These are phyloP conservation scores for Xestia sexstrigata DNA, from an alignment of 2,888 invertebrate species.

Conservation along the genomic window DNA sequence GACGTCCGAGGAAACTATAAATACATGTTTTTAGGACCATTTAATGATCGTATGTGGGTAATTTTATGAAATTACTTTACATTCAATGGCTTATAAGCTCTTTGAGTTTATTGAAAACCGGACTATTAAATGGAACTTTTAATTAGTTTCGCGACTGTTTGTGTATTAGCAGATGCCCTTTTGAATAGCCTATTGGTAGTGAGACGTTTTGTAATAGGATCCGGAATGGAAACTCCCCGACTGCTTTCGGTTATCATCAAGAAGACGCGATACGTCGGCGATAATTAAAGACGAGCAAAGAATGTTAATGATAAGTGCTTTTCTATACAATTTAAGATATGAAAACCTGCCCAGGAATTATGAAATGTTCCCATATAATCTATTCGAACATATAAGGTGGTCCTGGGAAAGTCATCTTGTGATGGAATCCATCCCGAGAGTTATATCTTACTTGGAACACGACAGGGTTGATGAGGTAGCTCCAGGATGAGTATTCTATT, in stretches of 20 bases:
- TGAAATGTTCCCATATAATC: neutral
- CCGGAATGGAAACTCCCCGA: neutral
- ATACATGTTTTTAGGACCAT: conserved; percentile 37
- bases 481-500: conserved; percentile 6
- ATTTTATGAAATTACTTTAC: conserved; percentile 52
- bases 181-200: neutral
- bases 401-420: neutral
- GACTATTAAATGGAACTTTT: conserved; percentile 9
- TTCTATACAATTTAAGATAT: neutral
- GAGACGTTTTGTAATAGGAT: neutral
- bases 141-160: conserved; percentile 14
- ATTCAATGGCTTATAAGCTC: conserved; percentile 35
- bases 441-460: neutral
- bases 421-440: neutral
- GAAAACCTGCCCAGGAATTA: neutral
- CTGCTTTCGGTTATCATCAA: neutral
- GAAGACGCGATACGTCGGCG: too few species aligned
- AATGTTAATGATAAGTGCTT: neutral
- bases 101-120: conserved; percentile 23
- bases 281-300: neutral
- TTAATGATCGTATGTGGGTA: conserved; percentile 29
- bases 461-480: conserved; percentile 4
- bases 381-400: neutral
- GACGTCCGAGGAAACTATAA: conserved; percentile 51
- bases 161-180: neutral